Evolutionary conservation across 1,140 invertebrate species (phyloP).

Genomic region (Eumeta japonica): DNA sequence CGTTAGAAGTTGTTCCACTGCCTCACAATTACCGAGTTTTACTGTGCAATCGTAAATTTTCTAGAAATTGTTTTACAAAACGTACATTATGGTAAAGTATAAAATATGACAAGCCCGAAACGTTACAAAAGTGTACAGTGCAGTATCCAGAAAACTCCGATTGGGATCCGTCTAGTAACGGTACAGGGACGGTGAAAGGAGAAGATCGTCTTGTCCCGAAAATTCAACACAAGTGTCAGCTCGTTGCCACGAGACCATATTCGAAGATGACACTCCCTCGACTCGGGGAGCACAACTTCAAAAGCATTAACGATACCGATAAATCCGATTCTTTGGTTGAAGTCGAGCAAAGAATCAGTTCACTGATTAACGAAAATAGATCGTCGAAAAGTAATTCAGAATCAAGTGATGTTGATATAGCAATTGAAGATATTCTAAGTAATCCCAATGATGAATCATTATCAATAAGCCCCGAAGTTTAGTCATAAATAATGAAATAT

Average conservation of each 20-base stretch:
- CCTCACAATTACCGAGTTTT: too few species aligned
- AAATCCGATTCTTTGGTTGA: constrained; percentile 41
- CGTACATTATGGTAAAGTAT: constrained; percentile 25
- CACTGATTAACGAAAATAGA: constrained; percentile 47
- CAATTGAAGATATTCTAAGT: constrained; percentile 38
- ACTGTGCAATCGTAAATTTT: constrained; percentile 9
- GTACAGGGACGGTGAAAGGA: constrained; percentile 66
- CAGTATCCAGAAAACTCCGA: constrained; percentile 54
- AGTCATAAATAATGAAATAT: constrained; percentile 18
- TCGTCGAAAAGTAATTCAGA: constrained; percentile 48
- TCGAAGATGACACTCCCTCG: constrained; percentile 37
- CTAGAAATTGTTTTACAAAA: constrained; percentile 3
- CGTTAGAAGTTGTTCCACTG: too few species aligned
- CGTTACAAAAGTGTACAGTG: constrained; percentile 42
- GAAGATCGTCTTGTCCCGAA: constrained; percentile 58
- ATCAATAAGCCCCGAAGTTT: constrained; percentile 1
- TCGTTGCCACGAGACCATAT: constrained; percentile 25
- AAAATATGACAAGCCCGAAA: constrained; percentile 55
- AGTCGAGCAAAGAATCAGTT: constrained; percentile 49
- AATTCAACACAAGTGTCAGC: constrained; percentile 22
- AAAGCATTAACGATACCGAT: constrained; percentile 32
- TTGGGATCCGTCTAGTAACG: constrained; percentile 68
- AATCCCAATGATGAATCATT: constrained; percentile 25
- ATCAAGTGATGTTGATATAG: constrained; percentile 43
- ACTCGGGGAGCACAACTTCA: constrained; percentile 37